Evolutionary conservation across 92 coral and sea anemone species (phyloP).

Genomic region (Parazoanthus swiftii): DNA sequence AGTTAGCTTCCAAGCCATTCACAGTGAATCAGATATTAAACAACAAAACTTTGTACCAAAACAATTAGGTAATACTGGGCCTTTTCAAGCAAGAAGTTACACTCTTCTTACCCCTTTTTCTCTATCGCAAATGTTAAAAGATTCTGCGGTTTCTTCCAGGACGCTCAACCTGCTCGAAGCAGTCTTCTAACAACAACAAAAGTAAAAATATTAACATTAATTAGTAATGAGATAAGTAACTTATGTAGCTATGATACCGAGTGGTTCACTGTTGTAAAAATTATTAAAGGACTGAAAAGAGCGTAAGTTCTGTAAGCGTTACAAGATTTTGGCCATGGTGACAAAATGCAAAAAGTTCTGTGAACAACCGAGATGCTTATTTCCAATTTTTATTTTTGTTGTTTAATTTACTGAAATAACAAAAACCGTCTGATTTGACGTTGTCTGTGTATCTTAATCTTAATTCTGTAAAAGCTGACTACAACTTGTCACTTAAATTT

Average conservation of each 20-base stretch:
- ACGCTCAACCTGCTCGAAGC: conserved; percentile 19
- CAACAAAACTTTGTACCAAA: background rate
- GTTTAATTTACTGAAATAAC: background rate
- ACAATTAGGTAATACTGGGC: background rate
- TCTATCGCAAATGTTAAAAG: background rate
- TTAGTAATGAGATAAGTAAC: conserved; percentile 14
- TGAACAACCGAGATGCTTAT: background rate
- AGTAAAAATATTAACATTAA: background rate
- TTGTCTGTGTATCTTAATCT: background rate
- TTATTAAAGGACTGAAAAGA: background rate
- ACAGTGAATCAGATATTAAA: background rate
- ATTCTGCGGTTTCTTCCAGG: conserved; percentile 4
- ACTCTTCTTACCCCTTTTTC: background rate
- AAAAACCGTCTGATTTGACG: background rate
- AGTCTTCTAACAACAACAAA: background rate
- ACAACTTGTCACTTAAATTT: background rate
- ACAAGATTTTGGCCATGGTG: background rate
- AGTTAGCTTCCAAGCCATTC: background rate
- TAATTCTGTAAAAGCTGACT: no score
- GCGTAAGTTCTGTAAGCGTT: background rate
- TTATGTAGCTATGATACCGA: background rate
- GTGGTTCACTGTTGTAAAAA: background rate
- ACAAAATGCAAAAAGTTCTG: background rate
- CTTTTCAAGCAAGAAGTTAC: background rate
- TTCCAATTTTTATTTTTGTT: background rate